phyloP scores from a whole-genome alignment of 2,113 vertebrate genomes.

The Perccottus glenii region DNA sequence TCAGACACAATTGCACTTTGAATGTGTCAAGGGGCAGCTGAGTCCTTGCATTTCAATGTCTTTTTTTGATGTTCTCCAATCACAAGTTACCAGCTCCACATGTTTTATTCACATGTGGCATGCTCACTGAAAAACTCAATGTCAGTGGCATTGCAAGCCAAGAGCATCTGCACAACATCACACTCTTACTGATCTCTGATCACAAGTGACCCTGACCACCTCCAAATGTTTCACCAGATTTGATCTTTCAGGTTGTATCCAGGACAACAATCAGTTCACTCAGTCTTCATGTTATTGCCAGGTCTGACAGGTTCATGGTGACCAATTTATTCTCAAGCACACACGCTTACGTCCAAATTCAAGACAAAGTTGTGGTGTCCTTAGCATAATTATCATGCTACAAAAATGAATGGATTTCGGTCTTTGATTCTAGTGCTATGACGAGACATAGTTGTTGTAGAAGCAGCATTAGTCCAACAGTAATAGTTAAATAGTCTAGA shows the following conservation, averaged over 20 bases:
- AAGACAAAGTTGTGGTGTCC: slow-evolving; percentile 4
- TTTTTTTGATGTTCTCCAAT: neutral
- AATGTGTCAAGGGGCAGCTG: slow-evolving; percentile 19
- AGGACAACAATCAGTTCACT: slow-evolving; percentile 1
- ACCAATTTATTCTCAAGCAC: neutral
- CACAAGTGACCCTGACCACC: neutral
- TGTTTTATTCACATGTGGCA: slow-evolving; percentile 6
- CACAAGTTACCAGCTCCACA: slow-evolving; percentile 3
- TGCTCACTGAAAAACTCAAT: neutral
- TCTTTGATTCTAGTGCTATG: too few species aligned
- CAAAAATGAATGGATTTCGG: too few species aligned
- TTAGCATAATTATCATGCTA: neutral
- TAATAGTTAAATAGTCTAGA: too few species aligned
- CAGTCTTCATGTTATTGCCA: slow-evolving; percentile 5
- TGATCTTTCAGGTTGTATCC: neutral
- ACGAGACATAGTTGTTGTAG: too few species aligned
- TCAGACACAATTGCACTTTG: slow-evolving; percentile 29
- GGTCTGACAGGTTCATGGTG: neutral
- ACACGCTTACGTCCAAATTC: slow-evolving; percentile 19
- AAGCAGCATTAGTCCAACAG: too few species aligned
- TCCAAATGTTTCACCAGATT: neutral
- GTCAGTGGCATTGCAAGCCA: neutral
- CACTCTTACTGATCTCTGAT: neutral
- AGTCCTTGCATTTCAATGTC: slow-evolving; percentile 1
- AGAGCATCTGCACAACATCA: slow-evolving; percentile 2